These are phyloP conservation scores for Pyrrhura leucotis DNA, from an alignment of 2,797 vertebrate genomes.

Conservation along the genomic window DNA sequence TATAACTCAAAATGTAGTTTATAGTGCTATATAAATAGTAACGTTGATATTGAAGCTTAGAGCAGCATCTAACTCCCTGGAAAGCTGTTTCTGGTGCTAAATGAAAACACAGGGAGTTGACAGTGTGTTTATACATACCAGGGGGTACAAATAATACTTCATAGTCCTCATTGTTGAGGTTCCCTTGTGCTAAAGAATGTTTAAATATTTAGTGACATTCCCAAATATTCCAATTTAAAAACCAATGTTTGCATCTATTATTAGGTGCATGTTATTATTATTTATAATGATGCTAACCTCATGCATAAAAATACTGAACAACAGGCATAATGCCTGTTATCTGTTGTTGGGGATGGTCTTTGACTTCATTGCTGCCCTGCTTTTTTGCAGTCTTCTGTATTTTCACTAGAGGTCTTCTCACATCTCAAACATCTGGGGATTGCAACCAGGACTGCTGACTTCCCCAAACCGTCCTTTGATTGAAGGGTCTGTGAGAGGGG, in stretches of 20 bases:
- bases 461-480: neutral
- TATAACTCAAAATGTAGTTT: constrained; percentile 71
- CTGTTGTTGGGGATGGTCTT: neutral
- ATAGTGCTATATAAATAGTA: constrained; percentile 75
- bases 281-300: neutral
- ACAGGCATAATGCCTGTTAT: neutral
- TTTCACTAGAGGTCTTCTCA: neutral
- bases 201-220: neutral
- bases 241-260: neutral
- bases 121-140: constrained; percentile 36
- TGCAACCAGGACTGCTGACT: neutral
- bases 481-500: neutral
- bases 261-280: neutral
- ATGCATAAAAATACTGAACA: neutral
- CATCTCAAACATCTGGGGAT: neutral
- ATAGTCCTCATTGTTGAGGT: neutral
- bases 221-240: neutral
- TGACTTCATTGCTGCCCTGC: neutral
- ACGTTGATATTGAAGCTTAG: constrained; percentile 68
- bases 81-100: constrained; percentile 54
- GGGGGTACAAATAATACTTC: constrained; percentile 16
- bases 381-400: neutral
- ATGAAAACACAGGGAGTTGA: constrained; percentile 38
- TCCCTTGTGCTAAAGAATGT: neutral
- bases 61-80: constrained; percentile 55